phyloP scores from a whole-genome alignment of 2,888 invertebrate genomes.

The Oligia strigilis region DNA sequence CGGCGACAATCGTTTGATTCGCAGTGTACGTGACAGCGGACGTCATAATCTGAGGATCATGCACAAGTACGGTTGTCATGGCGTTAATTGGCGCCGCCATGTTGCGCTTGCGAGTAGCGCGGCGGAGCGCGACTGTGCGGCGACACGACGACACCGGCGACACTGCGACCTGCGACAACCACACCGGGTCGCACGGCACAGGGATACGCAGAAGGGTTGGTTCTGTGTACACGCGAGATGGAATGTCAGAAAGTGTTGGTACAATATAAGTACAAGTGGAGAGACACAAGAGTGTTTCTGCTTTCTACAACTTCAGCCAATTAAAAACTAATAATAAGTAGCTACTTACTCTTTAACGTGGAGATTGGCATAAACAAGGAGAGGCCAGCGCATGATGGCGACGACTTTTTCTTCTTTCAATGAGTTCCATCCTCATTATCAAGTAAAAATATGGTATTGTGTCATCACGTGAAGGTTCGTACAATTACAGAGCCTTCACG shows the following conservation, averaged over 20 bases:
- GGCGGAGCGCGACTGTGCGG: constrained; percentile 50
- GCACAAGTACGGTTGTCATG: constrained; percentile 45
- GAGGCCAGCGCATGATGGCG: not conserved
- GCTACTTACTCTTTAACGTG: not conserved
- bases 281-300: not conserved
- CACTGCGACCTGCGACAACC: constrained; percentile 50
- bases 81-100: constrained; percentile 57
- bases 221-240: not conserved
- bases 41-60: constrained; percentile 57
- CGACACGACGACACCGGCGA: constrained; percentile 21
- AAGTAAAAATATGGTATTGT: not conserved
- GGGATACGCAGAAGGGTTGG: constrained; percentile 30
- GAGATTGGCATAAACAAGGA: not conserved
- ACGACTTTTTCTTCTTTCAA: not conserved
- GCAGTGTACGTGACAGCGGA: constrained; percentile 48
- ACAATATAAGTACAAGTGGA: not conserved
- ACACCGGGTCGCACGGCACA: constrained; percentile 16
- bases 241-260: not conserved
- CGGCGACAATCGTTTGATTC: constrained; percentile 26
- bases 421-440: not conserved
- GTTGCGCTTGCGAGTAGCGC: constrained; percentile 52
- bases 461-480: not conserved
- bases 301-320: not conserved
- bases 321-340: not conserved
- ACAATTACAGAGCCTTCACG: not conserved